These are phyloP conservation scores for Orchesella flavescens DNA, from an alignment of 2,888 invertebrate species.

Conservation along the genomic window DNA sequence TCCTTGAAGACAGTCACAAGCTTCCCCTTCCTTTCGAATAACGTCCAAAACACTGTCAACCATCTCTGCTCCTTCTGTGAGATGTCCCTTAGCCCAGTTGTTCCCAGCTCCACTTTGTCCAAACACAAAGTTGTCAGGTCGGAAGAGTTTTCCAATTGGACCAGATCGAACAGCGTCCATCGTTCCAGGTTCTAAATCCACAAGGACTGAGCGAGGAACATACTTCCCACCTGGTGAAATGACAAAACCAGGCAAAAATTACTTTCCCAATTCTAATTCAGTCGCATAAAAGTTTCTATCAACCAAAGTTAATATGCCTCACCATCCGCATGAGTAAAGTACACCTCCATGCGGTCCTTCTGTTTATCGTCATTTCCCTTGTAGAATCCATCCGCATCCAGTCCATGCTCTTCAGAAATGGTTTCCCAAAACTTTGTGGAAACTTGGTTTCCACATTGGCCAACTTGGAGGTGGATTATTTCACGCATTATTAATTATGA, in stretches of 20 bases:
- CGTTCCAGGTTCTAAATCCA: conserved; percentile 96
- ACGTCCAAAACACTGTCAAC: conserved; percentile 86
- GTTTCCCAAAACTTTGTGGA: conserved; percentile 78
- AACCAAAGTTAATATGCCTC: background rate
- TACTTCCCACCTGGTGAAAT: conserved; percentile 87
- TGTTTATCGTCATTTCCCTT: conserved; percentile 79
- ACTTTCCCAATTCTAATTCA: no score
- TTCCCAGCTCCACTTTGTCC: conserved; percentile 77
- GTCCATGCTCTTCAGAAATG: conserved; percentile 87
- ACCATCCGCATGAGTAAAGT: conserved; percentile 79
- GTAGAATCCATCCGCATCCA: conserved; percentile 82
- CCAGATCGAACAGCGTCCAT: conserved; percentile 98
- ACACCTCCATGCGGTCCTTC: conserved; percentile 84
- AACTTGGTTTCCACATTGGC: conserved; percentile 62
- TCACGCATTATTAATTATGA: conserved; percentile 62
- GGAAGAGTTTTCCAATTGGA: conserved; percentile 84
- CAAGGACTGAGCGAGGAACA: conserved; percentile 93
- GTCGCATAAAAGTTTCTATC: no score
- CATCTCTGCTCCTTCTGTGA: conserved; percentile 78
- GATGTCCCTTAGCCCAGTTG: conserved; percentile 78
- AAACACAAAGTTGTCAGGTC: conserved; percentile 83
- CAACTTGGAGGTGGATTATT: conserved; percentile 62
- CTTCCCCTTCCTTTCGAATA: conserved; percentile 88
- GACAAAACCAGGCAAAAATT: no score
- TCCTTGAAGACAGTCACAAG: conserved; percentile 92